phyloP scores from a whole-genome alignment of 2,888 invertebrate species.

The Tetranychus piercei region DNA sequence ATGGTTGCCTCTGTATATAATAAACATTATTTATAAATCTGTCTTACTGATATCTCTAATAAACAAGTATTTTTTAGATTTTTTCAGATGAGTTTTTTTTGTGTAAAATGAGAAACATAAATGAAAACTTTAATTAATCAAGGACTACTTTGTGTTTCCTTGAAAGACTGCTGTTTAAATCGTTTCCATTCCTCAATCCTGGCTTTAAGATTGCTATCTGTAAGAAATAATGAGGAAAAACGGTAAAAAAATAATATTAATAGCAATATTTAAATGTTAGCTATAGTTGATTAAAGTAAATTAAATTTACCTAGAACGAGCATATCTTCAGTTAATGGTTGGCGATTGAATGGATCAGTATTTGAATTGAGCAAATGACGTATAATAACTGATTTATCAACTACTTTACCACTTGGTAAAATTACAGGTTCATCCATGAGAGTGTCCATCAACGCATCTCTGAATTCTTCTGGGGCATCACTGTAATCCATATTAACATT shows the following conservation, averaged over 20 bases:
- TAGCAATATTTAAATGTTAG: no score
- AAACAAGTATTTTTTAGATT: no score
- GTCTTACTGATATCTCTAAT: no score
- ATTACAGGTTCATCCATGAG: conserved; percentile 87
- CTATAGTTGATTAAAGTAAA: neutral
- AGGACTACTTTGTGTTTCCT: neutral
- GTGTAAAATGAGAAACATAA: neutral
- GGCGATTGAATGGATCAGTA: conserved; percentile 94
- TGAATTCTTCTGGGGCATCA: conserved; percentile 25
- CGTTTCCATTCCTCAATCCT: conserved; percentile 7
- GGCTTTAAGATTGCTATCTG: neutral
- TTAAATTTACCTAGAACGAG: neutral
- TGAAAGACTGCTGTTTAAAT: neutral
- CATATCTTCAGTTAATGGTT: conserved; percentile 57
- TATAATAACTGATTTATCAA: conserved; percentile 83
- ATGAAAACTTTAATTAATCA: neutral
- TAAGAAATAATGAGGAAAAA: neutral
- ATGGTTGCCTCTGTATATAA: no score
- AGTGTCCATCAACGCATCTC: conserved; percentile 89
- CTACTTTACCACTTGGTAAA: conserved; percentile 61
- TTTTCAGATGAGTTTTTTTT: neutral
- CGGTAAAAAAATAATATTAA: neutral
- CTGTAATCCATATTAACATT: conserved; percentile 63
- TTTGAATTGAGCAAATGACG: conserved; percentile 83
- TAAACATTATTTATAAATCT: no score